Conservation (phyloP, 2,888 invertebrate species). For the Harpagoxenus sublaevis region DNA sequence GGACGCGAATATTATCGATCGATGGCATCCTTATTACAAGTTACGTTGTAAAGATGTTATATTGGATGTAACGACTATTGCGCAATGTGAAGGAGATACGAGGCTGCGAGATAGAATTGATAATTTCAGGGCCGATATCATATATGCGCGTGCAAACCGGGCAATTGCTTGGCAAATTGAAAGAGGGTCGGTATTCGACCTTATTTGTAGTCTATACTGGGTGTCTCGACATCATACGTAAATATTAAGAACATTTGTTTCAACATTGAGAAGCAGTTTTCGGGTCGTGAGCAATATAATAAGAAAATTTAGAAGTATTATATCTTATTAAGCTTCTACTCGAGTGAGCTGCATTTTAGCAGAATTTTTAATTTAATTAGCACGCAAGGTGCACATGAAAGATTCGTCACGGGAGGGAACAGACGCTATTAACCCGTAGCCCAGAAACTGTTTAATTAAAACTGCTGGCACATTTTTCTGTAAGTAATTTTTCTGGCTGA, state of each 20-base stretch:
- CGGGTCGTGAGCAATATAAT: neutral
- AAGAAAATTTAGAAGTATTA: neutral
- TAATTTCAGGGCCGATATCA: conserved; percentile 52
- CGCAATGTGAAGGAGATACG: conserved; percentile 28
- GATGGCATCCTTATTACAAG: conserved; percentile 32
- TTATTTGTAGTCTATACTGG: conserved; percentile 37
- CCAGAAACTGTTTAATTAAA: neutral
- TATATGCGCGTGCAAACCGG: conserved; percentile 7
- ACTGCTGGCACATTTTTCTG: neutral
- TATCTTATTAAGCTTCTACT: neutral
- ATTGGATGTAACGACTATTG: conserved; percentile 28
- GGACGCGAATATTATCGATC: conserved; percentile 32
- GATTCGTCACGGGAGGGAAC: neutral
- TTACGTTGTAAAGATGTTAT: conserved; percentile 28
- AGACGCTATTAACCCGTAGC: neutral
- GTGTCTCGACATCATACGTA: neutral
- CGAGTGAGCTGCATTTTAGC: neutral
- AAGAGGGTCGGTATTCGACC: conserved; percentile 23
- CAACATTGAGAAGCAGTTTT: neutral
- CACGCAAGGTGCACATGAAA: neutral
- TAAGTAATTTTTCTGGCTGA: neutral
- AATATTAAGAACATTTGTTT: conserved; percentile 29
- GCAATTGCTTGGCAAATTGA: conserved; percentile 42
- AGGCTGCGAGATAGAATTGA: conserved; percentile 35
- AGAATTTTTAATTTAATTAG: conserved; percentile 5